Evolutionary conservation across 2,888 invertebrate species (phyloP).

Genomic region (Zaprionus bogoriensis): DNA sequence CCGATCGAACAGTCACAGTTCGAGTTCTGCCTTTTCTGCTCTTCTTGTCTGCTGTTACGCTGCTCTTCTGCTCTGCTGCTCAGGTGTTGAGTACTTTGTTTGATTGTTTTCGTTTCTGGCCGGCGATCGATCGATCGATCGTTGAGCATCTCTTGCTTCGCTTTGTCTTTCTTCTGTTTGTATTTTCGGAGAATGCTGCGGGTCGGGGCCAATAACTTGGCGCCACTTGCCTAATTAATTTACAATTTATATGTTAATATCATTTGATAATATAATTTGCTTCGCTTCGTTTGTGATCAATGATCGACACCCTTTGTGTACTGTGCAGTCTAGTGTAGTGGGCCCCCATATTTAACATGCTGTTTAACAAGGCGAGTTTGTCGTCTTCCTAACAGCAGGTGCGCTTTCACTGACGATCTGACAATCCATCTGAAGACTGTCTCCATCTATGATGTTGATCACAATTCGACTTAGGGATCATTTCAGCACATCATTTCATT

Average conservation of each 20-base stretch:
- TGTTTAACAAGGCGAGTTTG: slow-evolving; percentile 15
- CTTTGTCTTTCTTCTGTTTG: slow-evolving; percentile 4
- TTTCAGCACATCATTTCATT: slow-evolving; percentile 32
- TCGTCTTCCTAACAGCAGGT: slow-evolving; percentile 47
- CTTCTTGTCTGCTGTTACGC: neutral
- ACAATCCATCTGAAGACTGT: neutral
- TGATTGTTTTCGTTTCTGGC: slow-evolving; percentile 62
- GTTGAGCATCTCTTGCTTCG: slow-evolving; percentile 32
- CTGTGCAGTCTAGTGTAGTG: neutral
- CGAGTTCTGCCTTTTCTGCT: slow-evolving; percentile 34
- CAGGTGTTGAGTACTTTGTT: slow-evolving; percentile 74
- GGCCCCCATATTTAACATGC: slow-evolving; percentile 8
- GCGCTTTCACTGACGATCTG: slow-evolving; percentile 35
- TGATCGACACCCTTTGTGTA: slow-evolving; percentile 24
- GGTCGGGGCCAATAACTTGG: slow-evolving; percentile 66
- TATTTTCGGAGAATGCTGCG: slow-evolving; percentile 41
- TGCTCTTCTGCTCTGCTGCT: no score
- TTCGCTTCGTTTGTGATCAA: slow-evolving; percentile 41
- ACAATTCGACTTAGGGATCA: neutral
- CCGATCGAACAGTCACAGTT: neutral
- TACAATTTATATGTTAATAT: slow-evolving; percentile 75
- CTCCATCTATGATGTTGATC: neutral
- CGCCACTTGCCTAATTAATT: slow-evolving; percentile 72
- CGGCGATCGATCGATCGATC: slow-evolving; percentile 49
- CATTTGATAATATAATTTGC: slow-evolving; percentile 59